phyloP scores from a whole-genome alignment of 2,797 vertebrate species.

The Helarctos malayanus region DNA sequence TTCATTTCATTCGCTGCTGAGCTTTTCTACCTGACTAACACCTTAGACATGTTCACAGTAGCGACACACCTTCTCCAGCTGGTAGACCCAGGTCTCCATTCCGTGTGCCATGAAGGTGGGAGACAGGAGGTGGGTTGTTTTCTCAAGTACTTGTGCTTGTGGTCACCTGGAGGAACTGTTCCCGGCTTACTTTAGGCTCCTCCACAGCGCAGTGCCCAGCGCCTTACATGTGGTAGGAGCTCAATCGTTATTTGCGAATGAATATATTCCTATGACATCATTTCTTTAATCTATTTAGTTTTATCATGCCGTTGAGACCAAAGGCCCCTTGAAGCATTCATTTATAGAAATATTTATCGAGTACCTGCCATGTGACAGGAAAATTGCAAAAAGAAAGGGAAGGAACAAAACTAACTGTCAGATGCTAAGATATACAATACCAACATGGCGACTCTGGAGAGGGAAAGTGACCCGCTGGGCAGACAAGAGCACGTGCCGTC shows the following conservation, averaged over 20 bases:
- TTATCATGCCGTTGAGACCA: neutral
- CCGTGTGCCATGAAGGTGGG: neutral
- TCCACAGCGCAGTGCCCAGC: neutral
- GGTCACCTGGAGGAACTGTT: neutral
- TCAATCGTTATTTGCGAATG: neutral
- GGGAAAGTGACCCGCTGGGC: neutral
- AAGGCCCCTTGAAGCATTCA: neutral
- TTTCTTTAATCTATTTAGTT: neutral
- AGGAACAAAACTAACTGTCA: neutral
- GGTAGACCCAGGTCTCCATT: neutral
- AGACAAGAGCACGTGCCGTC: neutral
- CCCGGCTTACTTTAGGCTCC: neutral
- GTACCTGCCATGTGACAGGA: neutral
- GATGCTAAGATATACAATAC: neutral
- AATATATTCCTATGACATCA: neutral
- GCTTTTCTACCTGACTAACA: neutral
- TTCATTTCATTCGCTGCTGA: neutral
- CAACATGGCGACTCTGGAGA: neutral
- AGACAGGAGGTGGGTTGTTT: neutral
- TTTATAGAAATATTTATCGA: neutral
- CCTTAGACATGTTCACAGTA: neutral
- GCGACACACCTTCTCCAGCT: neutral
- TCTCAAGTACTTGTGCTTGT: neutral
- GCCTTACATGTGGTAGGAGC: neutral
- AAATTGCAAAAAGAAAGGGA: slow-evolving; percentile 20